phyloP scores from a whole-genome alignment of 2,113 vertebrate species.

The Struthidea cinerea region DNA sequence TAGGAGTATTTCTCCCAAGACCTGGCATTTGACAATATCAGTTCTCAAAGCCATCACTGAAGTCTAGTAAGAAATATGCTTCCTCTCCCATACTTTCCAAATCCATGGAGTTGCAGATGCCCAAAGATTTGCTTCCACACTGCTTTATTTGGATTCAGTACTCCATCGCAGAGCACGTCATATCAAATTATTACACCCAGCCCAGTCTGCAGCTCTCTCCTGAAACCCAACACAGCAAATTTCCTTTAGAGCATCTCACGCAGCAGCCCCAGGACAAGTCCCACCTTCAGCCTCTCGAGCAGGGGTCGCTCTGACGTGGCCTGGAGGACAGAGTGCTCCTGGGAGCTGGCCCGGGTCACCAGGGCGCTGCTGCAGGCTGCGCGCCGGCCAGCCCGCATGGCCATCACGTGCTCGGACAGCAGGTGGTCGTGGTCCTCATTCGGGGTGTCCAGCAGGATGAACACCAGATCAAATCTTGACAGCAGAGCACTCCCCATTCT shows the following conservation, averaged over 20 bases:
- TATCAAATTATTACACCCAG: background rate
- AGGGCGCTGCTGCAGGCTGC: slow-evolving; percentile 66
- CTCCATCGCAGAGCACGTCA: fast-evolving
- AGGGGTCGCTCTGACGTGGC: slow-evolving; percentile 78
- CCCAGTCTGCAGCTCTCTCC: background rate
- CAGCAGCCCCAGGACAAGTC: background rate
- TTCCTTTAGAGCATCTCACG: background rate
- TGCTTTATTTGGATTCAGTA: background rate
- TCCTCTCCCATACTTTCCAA: background rate
- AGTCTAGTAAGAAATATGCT: background rate
- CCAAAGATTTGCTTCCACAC: background rate
- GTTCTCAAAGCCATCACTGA: background rate
- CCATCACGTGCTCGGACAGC: slow-evolving; percentile 94
- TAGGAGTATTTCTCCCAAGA: background rate
- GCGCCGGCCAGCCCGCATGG: slow-evolving; percentile 81
- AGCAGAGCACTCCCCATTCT: slow-evolving; percentile 96
- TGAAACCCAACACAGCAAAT: background rate
- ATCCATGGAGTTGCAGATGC: background rate
- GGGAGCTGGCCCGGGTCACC: slow-evolving; percentile 59
- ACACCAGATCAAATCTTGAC: slow-evolving; percentile 94
- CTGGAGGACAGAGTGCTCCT: slow-evolving; percentile 82
- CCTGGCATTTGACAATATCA: background rate
- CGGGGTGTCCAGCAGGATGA: slow-evolving; percentile 93
- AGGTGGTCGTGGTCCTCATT: slow-evolving; percentile 92
- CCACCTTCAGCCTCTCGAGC: slow-evolving; percentile 87